Evolutionary conservation across 1,140 invertebrate species (phyloP).

Genomic region (Uloborus diversus): DNA sequence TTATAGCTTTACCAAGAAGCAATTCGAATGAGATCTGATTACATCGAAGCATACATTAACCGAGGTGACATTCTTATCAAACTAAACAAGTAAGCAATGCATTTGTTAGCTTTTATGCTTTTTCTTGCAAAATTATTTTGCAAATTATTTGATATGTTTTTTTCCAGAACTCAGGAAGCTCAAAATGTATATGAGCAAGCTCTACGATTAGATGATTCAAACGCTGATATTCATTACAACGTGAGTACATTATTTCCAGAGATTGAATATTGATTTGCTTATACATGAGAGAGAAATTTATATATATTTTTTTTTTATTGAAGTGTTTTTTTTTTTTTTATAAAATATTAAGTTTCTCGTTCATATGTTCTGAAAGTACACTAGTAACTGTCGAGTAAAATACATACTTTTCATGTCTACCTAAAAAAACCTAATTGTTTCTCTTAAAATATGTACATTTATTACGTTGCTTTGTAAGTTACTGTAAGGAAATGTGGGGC

Average conservation of each 20-base stretch:
- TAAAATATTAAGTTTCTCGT: too few relatives aligned
- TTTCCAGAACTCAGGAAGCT: conserved; percentile 83
- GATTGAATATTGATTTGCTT: too few relatives aligned
- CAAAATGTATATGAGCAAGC: conserved; percentile 94
- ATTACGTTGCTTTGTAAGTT: too few relatives aligned
- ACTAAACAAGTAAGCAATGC: conserved; percentile 72
- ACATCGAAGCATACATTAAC: conserved; percentile 97
- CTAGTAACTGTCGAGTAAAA: too few relatives aligned
- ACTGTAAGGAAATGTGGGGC: too few relatives aligned
- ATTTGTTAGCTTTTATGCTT: neutral
- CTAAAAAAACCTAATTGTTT: too few relatives aligned
- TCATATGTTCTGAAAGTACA: too few relatives aligned
- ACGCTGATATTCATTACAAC: conserved; percentile 97
- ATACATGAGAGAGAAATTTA: neutral
- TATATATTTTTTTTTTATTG: neutral
- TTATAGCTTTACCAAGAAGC: conserved; percentile 82
- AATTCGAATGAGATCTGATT: conserved; percentile 96
- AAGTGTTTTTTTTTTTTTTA: neutral
- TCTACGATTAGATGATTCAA: conserved; percentile 89
- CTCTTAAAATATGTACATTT: too few relatives aligned
- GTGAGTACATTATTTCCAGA: conserved; percentile 70
- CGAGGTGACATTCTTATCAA: conserved; percentile 95
- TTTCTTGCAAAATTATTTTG: neutral
- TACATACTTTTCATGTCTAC: too few relatives aligned
- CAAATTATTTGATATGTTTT: neutral